Evolutionary conservation across 2,113 vertebrate genomes (phyloP).

Genomic region (Pelmatolapia mariae): DNA sequence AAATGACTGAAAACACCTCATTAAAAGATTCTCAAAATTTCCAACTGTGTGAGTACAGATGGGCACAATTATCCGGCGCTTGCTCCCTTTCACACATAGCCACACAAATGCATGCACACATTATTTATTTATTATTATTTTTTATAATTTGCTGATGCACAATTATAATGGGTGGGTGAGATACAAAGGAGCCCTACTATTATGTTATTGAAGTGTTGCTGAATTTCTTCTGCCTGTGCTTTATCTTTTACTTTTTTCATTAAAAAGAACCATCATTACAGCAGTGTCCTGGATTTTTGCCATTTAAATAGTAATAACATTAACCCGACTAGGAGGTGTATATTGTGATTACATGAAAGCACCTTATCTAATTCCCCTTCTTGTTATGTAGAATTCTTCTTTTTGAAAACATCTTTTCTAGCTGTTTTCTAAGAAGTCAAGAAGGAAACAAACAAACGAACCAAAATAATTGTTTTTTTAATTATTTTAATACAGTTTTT

Average conservation of each 20-base stretch:
- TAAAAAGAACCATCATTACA: background rate
- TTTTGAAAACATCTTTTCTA: background rate
- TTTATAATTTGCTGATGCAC: background rate
- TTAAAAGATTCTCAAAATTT: constrained; percentile 23
- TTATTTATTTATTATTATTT: background rate
- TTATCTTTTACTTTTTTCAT: background rate
- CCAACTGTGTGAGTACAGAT: constrained; percentile 15
- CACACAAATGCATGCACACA: background rate
- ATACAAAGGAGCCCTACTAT: background rate
- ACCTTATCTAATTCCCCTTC: background rate
- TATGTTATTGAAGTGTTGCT: background rate
- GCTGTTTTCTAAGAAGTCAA: background rate
- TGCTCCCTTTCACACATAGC: background rate
- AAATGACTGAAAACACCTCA: constrained; percentile 25
- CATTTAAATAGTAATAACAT: background rate
- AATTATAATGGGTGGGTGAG: background rate
- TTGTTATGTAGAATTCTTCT: background rate
- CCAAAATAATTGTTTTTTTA: background rate
- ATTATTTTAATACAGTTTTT: background rate
- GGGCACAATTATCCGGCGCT: background rate
- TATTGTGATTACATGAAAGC: background rate
- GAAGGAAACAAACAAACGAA: background rate
- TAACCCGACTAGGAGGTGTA: background rate
- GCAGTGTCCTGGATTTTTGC: background rate
- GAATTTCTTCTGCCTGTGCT: background rate